These are phyloP conservation scores for Callinectes sapidus DNA, from an alignment of 2,888 invertebrate genomes.

Conservation along the genomic window DNA sequence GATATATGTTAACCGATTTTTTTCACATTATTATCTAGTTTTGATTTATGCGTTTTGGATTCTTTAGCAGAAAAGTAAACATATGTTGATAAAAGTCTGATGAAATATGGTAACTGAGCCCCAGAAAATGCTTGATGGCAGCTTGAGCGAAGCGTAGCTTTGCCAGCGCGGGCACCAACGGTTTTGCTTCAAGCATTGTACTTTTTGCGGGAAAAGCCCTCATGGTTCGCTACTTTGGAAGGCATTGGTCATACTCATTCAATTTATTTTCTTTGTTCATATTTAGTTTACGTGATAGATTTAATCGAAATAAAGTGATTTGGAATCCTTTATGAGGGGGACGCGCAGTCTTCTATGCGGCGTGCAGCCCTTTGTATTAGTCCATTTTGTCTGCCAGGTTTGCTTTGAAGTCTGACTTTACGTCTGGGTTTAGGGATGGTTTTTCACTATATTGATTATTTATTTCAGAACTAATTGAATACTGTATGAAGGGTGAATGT, in stretches of 20 bases:
- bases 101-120: not conserved
- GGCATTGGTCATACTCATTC: not conserved
- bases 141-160: conserved; percentile 20
- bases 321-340: not conserved
- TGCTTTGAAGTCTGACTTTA: not conserved
- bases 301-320: not conserved
- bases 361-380: not conserved
- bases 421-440: not conserved
- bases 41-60: not conserved
- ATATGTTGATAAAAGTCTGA: not conserved
- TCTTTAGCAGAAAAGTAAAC: not conserved
- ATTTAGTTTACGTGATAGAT: not conserved
- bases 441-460: not conserved
- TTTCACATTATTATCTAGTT: not conserved
- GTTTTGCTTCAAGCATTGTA: conserved; percentile 45
- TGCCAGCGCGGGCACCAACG: conserved; percentile 35
- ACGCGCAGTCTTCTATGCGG: not conserved
- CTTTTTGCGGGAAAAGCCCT: conserved; percentile 76
- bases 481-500: not conserved
- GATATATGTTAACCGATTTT: not conserved
- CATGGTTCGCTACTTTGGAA: conserved; percentile 74
- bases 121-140: conserved; percentile 19
- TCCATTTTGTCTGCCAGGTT: not conserved
- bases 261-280: not conserved
- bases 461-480: not conserved